Conservation (phyloP, 2,113 vertebrate genomes). For the Parotia lawesii region DNA sequence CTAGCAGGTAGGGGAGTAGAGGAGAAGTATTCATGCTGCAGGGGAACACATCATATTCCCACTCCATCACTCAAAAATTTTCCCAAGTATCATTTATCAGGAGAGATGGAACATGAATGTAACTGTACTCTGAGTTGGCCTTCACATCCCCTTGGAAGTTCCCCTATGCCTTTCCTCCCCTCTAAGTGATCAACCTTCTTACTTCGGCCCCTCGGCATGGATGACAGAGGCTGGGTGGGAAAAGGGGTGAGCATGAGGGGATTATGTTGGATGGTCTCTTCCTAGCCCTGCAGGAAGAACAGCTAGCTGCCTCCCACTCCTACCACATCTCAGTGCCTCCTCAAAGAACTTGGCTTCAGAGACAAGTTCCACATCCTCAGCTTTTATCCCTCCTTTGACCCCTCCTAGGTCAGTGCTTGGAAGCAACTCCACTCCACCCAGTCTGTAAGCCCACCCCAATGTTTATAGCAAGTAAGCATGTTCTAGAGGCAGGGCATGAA, state of each 20-base stretch:
- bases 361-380: not conserved
- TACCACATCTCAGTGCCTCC: not conserved
- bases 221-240: not conserved
- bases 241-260: not conserved
- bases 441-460: not conserved
- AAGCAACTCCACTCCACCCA: not conserved
- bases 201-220: rapidly evolving
- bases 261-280: not conserved
- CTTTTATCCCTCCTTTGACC: not conserved
- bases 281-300: not conserved
- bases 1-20: not conserved
- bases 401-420: not conserved
- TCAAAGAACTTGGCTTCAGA: not conserved
- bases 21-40: not conserved
- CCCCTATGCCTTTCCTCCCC: not conserved
- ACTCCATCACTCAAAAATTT: not conserved
- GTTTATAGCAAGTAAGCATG: not conserved
- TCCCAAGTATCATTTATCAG: not conserved
- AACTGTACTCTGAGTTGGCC: not conserved
- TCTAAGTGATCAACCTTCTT: not conserved
- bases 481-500: not conserved
- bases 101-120: not conserved
- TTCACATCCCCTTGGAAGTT: not conserved
- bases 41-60: not conserved
- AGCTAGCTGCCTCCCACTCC: not conserved